These are phyloP conservation scores for Eleutherodactylus coqui DNA, from an alignment of 2,797 vertebrate species.

Conservation along the genomic window DNA sequence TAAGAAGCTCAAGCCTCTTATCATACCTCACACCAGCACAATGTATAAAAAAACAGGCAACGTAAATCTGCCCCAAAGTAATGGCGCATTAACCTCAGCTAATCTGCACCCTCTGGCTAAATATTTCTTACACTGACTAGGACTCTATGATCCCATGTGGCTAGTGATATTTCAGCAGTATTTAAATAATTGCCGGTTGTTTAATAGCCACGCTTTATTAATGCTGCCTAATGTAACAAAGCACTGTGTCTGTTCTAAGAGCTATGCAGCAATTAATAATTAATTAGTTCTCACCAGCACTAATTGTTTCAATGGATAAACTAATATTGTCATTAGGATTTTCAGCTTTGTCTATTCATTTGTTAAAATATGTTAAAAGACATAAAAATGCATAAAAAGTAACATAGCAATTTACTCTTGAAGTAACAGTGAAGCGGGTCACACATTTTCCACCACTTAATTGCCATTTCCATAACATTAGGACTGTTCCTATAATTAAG, in stretches of 20 bases:
- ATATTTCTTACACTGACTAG: neutral
- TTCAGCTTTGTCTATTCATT: neutral
- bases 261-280: slow-evolving; percentile 5
- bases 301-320: slow-evolving; percentile 6
- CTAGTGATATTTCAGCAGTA: neutral
- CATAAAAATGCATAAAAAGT: neutral
- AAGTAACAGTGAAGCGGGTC: neutral
- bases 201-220: neutral
- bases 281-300: neutral
- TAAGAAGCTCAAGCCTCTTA: too few species aligned
- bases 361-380: neutral
- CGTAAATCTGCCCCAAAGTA: too few species aligned
- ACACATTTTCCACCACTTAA: neutral
- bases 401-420: neutral
- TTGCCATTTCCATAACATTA: too few species aligned
- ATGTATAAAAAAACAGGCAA: too few species aligned
- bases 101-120: too few species aligned
- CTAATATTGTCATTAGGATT: neutral
- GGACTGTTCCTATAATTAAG: too few species aligned
- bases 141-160: neutral
- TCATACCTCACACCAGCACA: too few species aligned
- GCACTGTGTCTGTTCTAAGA: neutral
- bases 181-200: neutral
- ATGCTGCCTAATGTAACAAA: neutral
- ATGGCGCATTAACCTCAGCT: too few species aligned